A percentile compares a stretch with the other conserved stretches of the same genome.
Conservation (phyloP, 1,140 invertebrate genomes). For the Melanaphis sacchari region DNA sequence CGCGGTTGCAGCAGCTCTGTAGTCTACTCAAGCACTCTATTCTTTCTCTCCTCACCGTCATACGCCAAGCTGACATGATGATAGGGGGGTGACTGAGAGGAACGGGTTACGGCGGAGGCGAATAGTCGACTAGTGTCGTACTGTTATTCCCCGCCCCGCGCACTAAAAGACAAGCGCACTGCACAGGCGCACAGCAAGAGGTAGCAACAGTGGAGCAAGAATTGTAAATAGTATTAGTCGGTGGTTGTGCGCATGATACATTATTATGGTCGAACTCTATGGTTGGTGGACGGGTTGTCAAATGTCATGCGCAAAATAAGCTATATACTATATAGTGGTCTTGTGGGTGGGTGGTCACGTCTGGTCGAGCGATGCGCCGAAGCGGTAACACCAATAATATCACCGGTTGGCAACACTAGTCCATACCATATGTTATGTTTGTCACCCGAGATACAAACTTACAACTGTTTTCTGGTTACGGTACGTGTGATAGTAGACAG, state of each 20-base stretch:
- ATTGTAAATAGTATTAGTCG: background rate
- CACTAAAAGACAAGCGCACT: background rate
- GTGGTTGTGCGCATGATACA: background rate
- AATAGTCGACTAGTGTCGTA: background rate
- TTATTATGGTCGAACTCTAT: background rate
- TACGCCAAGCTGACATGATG: rapidly evolving
- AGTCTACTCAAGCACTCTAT: background rate
- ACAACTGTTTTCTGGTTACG: background rate
- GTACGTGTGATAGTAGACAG: background rate
- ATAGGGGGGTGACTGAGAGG: background rate
- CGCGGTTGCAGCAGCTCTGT: background rate
- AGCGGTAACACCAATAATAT: background rate
- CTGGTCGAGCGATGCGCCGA: background rate
- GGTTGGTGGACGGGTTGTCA: background rate
- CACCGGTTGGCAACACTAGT: background rate
- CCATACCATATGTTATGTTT: background rate
- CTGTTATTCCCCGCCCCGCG: background rate
- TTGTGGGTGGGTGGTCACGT: background rate
- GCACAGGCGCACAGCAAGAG: background rate
- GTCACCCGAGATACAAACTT: no score
- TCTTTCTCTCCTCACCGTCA: background rate
- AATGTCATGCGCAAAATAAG: background rate
- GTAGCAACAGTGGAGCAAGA: background rate
- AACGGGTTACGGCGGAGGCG: background rate
- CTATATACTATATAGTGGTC: no score